Base-by-base conservation (phyloP, 2,888 invertebrate genomes). In the Nasonia oneida region DNA sequence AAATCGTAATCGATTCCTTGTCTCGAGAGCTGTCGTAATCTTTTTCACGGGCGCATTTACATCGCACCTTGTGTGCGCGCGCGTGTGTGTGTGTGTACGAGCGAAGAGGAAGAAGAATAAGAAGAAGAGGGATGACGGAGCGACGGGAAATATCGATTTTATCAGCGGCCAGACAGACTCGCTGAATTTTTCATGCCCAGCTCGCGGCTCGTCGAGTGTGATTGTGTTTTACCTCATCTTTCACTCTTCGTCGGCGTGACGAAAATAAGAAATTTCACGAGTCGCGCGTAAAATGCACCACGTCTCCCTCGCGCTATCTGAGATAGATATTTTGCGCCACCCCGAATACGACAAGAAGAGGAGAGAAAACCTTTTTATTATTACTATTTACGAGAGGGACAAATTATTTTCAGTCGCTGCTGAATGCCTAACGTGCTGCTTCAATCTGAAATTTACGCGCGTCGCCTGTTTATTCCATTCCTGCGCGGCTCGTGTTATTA, bases 161-260 rank as follows among this genome's bases (percentile, higher is more conserved):
- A 78, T 81, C 57, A n/a, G 4, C 39, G 4, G 47, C 14, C 18
- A 10, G 29, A 18, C 23, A 37, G 70, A 37, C 57, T 74, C 64
- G 61, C 81, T 83, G 86, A 81, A 86, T 86, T 77, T 86, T 86
- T 86, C 86, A 81, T 83, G 73, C 29, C 64, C 42, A 53, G 39
- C 33, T 23, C n/a, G 37, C 73, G 39, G 23, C 37, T 37, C 76
- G 10, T 64, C 64, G 67, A 53, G 73, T 70, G 67, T 76, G 71
- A 86, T 81, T 71, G 79, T 67, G 70, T 76, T 75, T 71, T 64
- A 76, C 47, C 79, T 83, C 64, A 81, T 77, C 73, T 76, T 39
- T 61, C 33, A 15, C 78, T 74, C 42, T 14, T 3, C 18, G 77
- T 10, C 15, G 37, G 77, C 83, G 77, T 74, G 77, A 84, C 70